Percentiles rank a stretch among this genome's conserved stretches.
Conservation (phyloP, 2,888 invertebrate species). For the Blastobasis lacticolella region DNA sequence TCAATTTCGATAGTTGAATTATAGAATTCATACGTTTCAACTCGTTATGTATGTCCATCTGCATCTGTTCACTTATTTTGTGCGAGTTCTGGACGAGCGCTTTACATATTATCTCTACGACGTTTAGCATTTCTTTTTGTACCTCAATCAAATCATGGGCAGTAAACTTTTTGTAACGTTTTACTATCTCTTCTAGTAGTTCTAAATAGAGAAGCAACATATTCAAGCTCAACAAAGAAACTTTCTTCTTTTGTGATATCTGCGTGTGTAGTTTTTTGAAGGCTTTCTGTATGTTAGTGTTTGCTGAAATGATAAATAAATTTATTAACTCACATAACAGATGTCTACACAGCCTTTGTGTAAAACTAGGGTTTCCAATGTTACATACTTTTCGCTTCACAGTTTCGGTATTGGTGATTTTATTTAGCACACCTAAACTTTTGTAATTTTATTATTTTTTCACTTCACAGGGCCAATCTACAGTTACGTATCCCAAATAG, state of each 20-base stretch:
- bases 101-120: constrained; percentile 28
- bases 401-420: no score
- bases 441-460: no score
- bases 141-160: constrained; percentile 14
- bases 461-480: no score
- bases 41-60: constrained; percentile 44
- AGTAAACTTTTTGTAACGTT: constrained; percentile 28
- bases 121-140: constrained; percentile 19
- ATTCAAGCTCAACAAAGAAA: constrained; percentile 34
- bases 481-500: no score
- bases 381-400: no score
- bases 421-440: no score
- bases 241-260: constrained; percentile 19
- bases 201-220: constrained; percentile 35
- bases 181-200: constrained; percentile 37
- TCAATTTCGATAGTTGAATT: constrained; percentile 35
- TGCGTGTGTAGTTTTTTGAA: constrained; percentile 13
- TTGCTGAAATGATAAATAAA: constrained; percentile 21
- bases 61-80: constrained; percentile 54
- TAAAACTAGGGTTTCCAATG: no score
- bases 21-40: constrained; percentile 43
- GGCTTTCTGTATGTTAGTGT: constrained; percentile 13
- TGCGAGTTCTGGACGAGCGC: constrained; percentile 26
- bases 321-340: not conserved
- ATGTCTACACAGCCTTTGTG: no score